phyloP scores from a whole-genome alignment of 2,888 invertebrate genomes.

The Pimpla rufipes region DNA sequence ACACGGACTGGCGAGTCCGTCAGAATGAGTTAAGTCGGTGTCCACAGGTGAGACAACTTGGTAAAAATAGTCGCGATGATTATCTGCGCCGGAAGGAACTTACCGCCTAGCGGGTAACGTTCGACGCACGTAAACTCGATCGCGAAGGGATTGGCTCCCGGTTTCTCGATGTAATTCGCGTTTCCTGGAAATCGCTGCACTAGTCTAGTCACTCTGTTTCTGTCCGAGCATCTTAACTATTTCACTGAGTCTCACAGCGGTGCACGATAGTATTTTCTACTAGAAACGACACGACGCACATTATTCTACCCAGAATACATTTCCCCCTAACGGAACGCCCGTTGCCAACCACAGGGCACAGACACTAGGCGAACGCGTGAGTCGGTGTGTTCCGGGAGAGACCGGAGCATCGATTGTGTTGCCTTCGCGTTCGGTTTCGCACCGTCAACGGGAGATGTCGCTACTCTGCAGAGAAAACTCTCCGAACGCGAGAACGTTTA shows the following conservation, averaged over 20 bases:
- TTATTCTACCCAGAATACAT: conserved; percentile 79
- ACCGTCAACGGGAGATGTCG: background rate
- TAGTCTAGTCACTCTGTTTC: background rate
- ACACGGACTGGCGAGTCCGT: conserved; percentile 24
- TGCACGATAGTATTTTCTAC: conserved; percentile 6
- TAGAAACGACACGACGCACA: conserved; percentile 71
- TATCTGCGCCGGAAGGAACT: conserved; percentile 12
- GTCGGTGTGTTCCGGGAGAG: background rate
- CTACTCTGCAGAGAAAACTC: background rate
- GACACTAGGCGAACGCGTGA: conserved; percentile 10
- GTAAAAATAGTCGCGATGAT: conserved; percentile 35
- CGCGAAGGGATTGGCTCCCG: background rate
- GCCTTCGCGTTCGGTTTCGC: background rate
- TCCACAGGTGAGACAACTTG: conserved; percentile 53
- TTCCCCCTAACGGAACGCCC: conserved; percentile 46
- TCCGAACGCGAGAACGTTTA: background rate
- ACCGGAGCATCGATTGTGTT: conserved; percentile 3
- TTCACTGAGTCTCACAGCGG: background rate
- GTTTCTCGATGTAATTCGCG: background rate
- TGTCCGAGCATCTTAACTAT: conserved; percentile 8
- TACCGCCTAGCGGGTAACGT: conserved; percentile 29
- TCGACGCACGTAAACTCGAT: background rate
- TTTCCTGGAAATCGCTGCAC: background rate
- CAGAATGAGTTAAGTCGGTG: conserved; percentile 48
- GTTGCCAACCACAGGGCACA: conserved; percentile 47